phyloP scores from a whole-genome alignment of 2,113 vertebrate genomes.

The Barnardius zonarius region DNA sequence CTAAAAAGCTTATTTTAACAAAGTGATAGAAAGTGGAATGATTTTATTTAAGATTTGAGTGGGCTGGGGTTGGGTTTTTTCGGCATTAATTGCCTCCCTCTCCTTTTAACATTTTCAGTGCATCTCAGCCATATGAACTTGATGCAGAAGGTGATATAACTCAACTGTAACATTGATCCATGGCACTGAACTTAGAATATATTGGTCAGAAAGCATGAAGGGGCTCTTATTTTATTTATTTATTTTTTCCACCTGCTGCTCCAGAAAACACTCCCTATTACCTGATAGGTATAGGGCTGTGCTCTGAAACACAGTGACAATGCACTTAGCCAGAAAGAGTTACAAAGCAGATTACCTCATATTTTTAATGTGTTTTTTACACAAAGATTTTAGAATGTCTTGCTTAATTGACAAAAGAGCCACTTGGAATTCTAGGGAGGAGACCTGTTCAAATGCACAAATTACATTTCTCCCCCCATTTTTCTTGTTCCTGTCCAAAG shows the following conservation, averaged over 20 bases:
- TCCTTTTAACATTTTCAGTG: background rate
- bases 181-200: background rate
- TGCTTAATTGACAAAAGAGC: background rate
- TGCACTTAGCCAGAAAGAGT: background rate
- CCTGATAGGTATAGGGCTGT: background rate
- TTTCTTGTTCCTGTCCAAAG: background rate
- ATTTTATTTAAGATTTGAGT: constrained; percentile 20
- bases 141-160: background rate
- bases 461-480: background rate
- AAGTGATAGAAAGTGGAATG: background rate
- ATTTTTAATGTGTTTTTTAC: background rate
- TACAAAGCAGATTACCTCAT: background rate
- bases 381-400: background rate
- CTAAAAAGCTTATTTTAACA: constrained; percentile 22
- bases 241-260: background rate
- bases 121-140: background rate
- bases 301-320: background rate
- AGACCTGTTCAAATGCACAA: background rate
- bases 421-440: background rate
- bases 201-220: background rate
- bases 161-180: background rate
- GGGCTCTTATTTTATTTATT: background rate
- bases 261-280: background rate
- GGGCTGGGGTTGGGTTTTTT: background rate
- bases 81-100: background rate